phyloP scores from a whole-genome alignment of 2,797 vertebrate species.

The Oreortyx pictus region DNA sequence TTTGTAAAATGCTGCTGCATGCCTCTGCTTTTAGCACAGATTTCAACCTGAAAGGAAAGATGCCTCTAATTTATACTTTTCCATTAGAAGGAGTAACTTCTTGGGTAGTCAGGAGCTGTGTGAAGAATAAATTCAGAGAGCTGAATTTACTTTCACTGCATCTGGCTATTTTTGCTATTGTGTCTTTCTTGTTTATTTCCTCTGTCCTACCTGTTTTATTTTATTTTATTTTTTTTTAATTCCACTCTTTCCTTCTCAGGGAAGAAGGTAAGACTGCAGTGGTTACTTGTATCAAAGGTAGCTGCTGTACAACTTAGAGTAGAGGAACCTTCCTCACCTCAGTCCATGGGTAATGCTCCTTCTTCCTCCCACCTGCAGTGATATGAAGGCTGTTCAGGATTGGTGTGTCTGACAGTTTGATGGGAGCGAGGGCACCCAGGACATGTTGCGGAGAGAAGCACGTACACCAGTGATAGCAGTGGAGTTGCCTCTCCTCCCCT shows the following conservation, averaged over 20 bases:
- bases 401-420: neutral
- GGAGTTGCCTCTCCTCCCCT: neutral
- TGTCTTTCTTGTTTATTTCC: neutral
- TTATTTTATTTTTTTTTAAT: neutral
- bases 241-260: neutral
- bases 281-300: neutral
- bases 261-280: neutral
- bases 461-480: neutral
- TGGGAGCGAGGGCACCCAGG: neutral
- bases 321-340: neutral
- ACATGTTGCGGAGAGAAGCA: neutral
- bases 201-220: neutral
- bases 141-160: neutral
- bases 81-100: neutral
- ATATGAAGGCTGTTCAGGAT: neutral
- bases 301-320: neutral
- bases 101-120: neutral
- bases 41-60: neutral
- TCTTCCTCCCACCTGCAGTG: neutral
- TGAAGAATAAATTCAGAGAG: neutral
- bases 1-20: neutral
- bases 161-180: neutral
- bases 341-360: neutral
- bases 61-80: neutral
- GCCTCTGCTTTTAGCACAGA: neutral